These are phyloP conservation scores for Eleginops maclovinus DNA, from an alignment of 2,113 vertebrate species.

Conservation along the genomic window DNA sequence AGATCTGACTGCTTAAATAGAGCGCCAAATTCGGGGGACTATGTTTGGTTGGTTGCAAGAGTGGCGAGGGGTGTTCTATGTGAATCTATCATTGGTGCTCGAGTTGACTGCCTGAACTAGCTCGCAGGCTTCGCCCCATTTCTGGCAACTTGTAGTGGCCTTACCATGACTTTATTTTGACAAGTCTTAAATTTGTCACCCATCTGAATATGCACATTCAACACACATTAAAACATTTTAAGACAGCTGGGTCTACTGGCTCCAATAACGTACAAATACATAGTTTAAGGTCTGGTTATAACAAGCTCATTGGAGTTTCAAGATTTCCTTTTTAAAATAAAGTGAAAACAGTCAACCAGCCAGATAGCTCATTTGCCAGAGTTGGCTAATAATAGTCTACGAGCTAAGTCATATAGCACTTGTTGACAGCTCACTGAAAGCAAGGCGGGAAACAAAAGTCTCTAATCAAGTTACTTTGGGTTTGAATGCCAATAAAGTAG, in stretches of 20 bases:
- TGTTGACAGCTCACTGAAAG: conserved; percentile 56
- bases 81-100: no score
- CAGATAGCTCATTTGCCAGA: conserved; percentile 15
- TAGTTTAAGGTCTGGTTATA: background rate
- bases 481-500: conserved; percentile 59
- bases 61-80: no score
- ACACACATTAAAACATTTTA: conserved; percentile 11
- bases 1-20: no score
- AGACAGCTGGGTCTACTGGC: background rate
- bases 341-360: conserved; percentile 57
- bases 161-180: background rate
- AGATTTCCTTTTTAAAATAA: conserved; percentile 28
- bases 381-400: conserved; percentile 46
- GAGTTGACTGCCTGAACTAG: no score
- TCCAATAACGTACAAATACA: conserved; percentile 9
- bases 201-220: background rate
- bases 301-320: conserved; percentile 31
- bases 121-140: no score
- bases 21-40: no score
- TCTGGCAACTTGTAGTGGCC: background rate
- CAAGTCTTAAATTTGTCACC: background rate
- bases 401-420: conserved; percentile 51
- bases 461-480: conserved; percentile 67
- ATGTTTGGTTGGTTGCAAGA: no score
- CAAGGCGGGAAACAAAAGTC: conserved; percentile 34